Base-by-base conservation (phyloP, 2,888 invertebrate genomes). In the Pelosia muscerda region DNA sequence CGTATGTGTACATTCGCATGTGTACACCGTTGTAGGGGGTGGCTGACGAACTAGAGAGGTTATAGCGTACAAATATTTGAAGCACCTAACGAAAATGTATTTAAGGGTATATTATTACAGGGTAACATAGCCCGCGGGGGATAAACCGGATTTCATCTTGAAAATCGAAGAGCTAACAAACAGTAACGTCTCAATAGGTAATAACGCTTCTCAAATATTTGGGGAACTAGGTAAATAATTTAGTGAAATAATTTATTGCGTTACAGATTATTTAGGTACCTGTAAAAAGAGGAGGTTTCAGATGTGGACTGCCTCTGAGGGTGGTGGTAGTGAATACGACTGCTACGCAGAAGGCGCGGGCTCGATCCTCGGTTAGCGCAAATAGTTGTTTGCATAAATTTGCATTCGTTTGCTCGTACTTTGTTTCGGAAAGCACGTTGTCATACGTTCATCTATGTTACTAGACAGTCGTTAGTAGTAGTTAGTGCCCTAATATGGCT, bases 71-170 rank as follows among this genome's bases (percentile, higher is more conserved):
- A 49, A 49, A 49, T 49, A 49, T 49, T 49, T 49, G 49, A 49
- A 49, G 49, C 49, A 49, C 49, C 49, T 49, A 49, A 49, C 49
- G 25, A 55, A 55, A 55, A 55, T 55, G 76, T 76, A n/a, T 19
- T 49, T n/a, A 49, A 49, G 19, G 49, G 49, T 49, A 49, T 49
- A 49, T n/a, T 49, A 49, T n/a, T 49, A n/a, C 9, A 42, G 42
- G 6, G 42, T 42, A 19, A 42, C 42, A 19, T 19, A 42, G 19
- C 42, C 19, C 19, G 19, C 42, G 42, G 19, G 42, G 19, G 19
- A 42, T 42, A n/a, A 49, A 49, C 49, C n/a, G 49, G 49, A 49
- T 49, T 49, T 49, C 49, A n/a, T n/a, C 8, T 49, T 49, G 49
- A 49, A 49, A 49, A n/a, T 49, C 49, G 49, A 49, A 49, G 9